These are phyloP conservation scores for Drosophila pegasa DNA, from an alignment of 2,888 invertebrate species.

Conservation along the genomic window DNA sequence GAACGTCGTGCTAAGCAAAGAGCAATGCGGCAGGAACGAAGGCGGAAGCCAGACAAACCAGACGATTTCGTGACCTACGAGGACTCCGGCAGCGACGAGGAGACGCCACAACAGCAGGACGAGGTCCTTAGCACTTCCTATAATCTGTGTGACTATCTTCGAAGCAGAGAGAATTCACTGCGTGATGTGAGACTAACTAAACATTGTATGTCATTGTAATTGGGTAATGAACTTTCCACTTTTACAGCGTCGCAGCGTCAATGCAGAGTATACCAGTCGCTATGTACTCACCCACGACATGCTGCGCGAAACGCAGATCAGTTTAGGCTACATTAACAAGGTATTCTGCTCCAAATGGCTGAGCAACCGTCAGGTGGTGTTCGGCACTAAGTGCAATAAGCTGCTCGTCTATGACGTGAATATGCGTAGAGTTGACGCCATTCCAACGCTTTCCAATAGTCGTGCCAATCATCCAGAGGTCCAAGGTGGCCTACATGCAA, in stretches of 20 bases:
- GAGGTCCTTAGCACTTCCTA: slow-evolving; percentile 91
- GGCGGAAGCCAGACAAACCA: slow-evolving; percentile 93
- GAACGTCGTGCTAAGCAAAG: slow-evolving; percentile 89
- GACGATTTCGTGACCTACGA: slow-evolving; percentile 96
- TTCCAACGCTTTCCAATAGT: slow-evolving; percentile 92
- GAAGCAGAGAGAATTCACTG: slow-evolving; percentile 90
- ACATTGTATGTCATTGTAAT: background rate
- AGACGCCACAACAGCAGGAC: slow-evolving; percentile 90
- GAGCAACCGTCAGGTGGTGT: slow-evolving; percentile 96
- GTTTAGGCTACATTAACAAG: slow-evolving; percentile 94
- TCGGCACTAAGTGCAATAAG: slow-evolving; percentile 99
- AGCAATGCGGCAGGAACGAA: slow-evolving; percentile 87
- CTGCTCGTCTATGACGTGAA: slow-evolving; percentile 96
- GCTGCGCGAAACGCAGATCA: slow-evolving; percentile 93
- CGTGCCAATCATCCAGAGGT: slow-evolving; percentile 85
- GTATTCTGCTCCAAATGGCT: slow-evolving; percentile 98
- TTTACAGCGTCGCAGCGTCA: slow-evolving; percentile 87
- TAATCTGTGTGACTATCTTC: slow-evolving; percentile 94
- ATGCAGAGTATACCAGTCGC: slow-evolving; percentile 92
- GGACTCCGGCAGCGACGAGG: slow-evolving; percentile 94
- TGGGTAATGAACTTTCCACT: slow-evolving; percentile 69
- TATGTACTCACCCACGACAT: slow-evolving; percentile 96
- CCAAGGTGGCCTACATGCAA: slow-evolving; percentile 96
- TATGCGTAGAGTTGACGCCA: slow-evolving; percentile 93
- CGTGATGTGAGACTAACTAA: slow-evolving; percentile 86